These are phyloP conservation scores for Pyrrhosoma nymphula DNA, from an alignment of 2,888 invertebrate genomes.

Conservation along the genomic window DNA sequence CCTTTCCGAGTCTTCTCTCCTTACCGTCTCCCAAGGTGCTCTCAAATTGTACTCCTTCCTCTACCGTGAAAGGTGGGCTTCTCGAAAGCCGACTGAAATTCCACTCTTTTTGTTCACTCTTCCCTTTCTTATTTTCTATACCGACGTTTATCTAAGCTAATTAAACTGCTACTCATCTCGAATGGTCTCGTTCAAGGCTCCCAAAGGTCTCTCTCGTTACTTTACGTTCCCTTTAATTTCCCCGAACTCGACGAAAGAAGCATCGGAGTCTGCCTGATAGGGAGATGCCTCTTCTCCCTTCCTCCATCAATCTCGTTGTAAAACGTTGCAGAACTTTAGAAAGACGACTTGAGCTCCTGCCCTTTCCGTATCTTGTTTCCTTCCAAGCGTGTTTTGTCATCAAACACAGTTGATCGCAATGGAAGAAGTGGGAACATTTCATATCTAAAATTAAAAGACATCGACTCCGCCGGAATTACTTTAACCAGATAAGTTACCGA, in stretches of 20 bases:
- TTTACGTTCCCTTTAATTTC: neutral
- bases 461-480: no score
- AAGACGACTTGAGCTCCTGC: no score
- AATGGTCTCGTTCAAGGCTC: no score
- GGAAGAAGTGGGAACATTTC: no score
- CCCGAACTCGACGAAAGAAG: neutral
- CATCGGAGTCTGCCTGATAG: neutral
- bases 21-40: no score
- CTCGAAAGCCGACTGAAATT: neutral
- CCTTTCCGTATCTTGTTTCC: no score
- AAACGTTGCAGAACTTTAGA: neutral
- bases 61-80: neutral
- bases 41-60: neutral
- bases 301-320: neutral
- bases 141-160: neutral
- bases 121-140: neutral
- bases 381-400: no score
- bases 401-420: no score
- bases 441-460: no score
- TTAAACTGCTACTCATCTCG: neutral
- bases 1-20: no score
- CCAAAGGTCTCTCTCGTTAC: neutral
- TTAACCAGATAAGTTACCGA: no score
- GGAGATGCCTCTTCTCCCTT: neutral
- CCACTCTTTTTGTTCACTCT: neutral